Base-by-base conservation (phyloP, 2,888 invertebrate species). In the Hirtodrosophila trivittata region DNA sequence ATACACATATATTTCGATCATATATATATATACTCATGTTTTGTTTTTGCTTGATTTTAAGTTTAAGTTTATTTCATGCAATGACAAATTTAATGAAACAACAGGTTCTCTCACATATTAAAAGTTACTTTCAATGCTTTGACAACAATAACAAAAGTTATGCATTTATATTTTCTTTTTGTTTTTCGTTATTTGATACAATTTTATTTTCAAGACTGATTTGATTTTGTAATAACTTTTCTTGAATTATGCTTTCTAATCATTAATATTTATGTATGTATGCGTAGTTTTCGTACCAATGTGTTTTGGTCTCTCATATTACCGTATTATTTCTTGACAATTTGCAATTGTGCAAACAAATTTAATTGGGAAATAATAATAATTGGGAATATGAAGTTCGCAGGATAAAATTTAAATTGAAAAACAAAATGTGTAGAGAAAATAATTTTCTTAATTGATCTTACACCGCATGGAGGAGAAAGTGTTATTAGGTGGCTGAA, bases 81-180 rank as follows among this genome's bases (percentile, higher is more conserved):
- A 60, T 73, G 85, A 75, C 78, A 81, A 85, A 78, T 82, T 78
- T 63, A 85, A 82, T 85, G 76, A 69, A 85, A 67, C 80, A 85
- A 85, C 80, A 85, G 65, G 75, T 68, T 74, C 37, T 66, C 65
- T 62, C 78, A 77, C 67, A 75, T 64, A 58, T 71, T 58, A 67
- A 77, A 77, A 82, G 66, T 78, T 65, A 50, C 37, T 60, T 50
- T 67, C 41, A 54, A 62, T 75, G 55, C 50, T 50, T 68, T 71
- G 62, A 78, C 72, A 81, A 85, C 80, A 85, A 80, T 82, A 82
- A 85, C 83, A 76, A 63, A 80, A 83, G 76, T 66, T 43, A 57
- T 51, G 35, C 49, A 47, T 63, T 59, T 42, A 46, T 58, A 35
- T 59, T 41, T 42, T 63, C 28, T 67, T 41, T 55, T 49, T 68